Evolutionary conservation across 1,140 invertebrate genomes (phyloP).

Genomic region (Callitettix versicolor): DNA sequence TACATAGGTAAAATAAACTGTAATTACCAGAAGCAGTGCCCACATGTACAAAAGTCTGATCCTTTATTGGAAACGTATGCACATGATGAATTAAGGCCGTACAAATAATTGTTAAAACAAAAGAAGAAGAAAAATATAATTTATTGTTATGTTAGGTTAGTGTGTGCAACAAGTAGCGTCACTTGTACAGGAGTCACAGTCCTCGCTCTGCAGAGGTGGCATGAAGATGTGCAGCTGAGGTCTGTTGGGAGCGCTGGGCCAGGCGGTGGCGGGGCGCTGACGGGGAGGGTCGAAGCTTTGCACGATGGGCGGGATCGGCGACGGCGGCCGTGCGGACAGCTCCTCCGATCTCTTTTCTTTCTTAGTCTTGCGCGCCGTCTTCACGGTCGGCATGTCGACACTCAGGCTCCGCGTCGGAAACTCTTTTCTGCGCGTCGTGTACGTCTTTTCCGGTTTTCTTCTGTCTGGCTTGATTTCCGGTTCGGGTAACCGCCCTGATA

Average conservation of each 20-base stretch:
- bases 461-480: neutral
- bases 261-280: constrained; percentile 16
- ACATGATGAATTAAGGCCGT: too few relatives aligned
- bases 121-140: too few relatives aligned
- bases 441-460: neutral
- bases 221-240: constrained; percentile 55
- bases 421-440: neutral
- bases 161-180: too few relatives aligned
- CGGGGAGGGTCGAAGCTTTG: constrained; percentile 1
- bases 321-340: neutral
- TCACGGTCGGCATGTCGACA: neutral
- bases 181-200: too few relatives aligned
- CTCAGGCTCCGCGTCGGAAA: constrained; percentile 1
- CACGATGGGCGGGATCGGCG: neutral
- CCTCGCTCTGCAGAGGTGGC: constrained; percentile 37
- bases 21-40: too few relatives aligned
- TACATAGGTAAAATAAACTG: too few relatives aligned
- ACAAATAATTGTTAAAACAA: too few relatives aligned
- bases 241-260: constrained; percentile 16
- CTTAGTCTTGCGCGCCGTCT: neutral
- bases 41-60: too few relatives aligned
- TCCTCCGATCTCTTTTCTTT: too few relatives aligned
- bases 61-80: too few relatives aligned
- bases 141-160: too few relatives aligned
- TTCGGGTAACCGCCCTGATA: neutral